These are phyloP conservation scores for Alcis repandata DNA, from an alignment of 2,888 invertebrate species.

Conservation along the genomic window DNA sequence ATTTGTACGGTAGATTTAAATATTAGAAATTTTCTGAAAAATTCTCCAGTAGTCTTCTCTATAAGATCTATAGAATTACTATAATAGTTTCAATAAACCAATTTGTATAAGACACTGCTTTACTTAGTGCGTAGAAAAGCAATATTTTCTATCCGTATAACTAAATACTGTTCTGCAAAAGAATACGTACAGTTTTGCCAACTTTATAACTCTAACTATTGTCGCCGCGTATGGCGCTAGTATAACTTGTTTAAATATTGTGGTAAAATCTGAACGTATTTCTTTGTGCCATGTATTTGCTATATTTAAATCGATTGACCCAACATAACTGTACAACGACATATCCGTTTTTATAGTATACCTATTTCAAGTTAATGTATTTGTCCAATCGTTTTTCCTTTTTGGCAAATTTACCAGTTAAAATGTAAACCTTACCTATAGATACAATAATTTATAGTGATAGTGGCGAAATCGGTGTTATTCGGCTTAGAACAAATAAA, in stretches of 20 bases:
- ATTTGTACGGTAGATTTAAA: constrained; percentile 77
- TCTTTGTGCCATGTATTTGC: constrained; percentile 18
- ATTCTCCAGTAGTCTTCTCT: constrained; percentile 77
- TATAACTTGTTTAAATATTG: not conserved
- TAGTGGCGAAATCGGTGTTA: constrained; percentile 55
- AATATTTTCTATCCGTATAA: constrained; percentile 77
- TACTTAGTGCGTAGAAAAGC: constrained; percentile 78
- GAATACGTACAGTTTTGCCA: constrained; percentile 12
- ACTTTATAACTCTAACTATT: not conserved
- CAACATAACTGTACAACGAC: constrained; percentile 75
- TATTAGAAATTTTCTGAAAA: constrained; percentile 75
- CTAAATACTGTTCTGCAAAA: constrained; percentile 59
- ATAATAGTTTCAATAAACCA: constrained; percentile 65
- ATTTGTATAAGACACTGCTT: constrained; percentile 68
- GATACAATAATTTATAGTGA: constrained; percentile 54
- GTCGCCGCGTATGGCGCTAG: constrained; percentile 1
- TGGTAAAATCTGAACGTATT: constrained; percentile 20
- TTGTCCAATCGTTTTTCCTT: constrained; percentile 63
- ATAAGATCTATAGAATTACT: constrained; percentile 68
- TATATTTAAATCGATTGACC: constrained; percentile 41
- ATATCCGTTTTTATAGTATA: constrained; percentile 80
- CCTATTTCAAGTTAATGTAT: constrained; percentile 66
- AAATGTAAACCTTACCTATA: constrained; percentile 56
- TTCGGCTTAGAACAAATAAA: constrained; percentile 43
- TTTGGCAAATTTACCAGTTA: constrained; percentile 63